A percentile compares a stretch with the other conserved stretches of the same genome.
Conservation (phyloP, 2,113 vertebrate genomes). For the Sinocyclocheilus anshuiensis region DNA sequence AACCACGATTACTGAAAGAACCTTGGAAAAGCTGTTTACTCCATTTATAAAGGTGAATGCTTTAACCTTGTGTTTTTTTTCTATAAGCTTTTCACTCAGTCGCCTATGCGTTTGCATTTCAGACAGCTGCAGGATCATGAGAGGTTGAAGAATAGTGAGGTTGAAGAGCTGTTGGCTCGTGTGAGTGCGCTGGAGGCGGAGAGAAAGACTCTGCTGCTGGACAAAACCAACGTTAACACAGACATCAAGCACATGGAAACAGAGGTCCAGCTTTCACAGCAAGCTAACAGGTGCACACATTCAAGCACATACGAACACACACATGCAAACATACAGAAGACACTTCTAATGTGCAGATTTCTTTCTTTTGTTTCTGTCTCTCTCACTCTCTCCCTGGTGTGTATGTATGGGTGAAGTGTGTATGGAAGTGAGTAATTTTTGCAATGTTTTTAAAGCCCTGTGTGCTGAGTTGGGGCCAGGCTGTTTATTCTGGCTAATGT, state of each 20-base stretch:
- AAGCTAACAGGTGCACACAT: slow-evolving; percentile 78
- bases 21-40: neutral
- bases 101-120: neutral
- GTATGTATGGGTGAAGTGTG: neutral
- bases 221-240: slow-evolving; percentile 75
- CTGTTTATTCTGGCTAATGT: neutral
- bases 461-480: neutral
- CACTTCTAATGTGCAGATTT: neutral
- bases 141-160: slow-evolving; percentile 67
- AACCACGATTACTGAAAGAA: neutral
- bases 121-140: slow-evolving; percentile 82
- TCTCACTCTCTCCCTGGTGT: neutral
- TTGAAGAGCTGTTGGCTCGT: slow-evolving; percentile 70
- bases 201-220: slow-evolving; percentile 77
- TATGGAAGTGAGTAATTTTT: neutral
- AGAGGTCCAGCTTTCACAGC: slow-evolving; percentile 74
- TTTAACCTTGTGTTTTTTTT: neutral
- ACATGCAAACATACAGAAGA: neutral
- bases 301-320: neutral
- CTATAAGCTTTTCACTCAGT: neutral
- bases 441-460: neutral
- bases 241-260: slow-evolving; percentile 72
- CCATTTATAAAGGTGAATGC: neutral
- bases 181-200: slow-evolving; percentile 76
- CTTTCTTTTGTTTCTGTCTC: neutral